phyloP scores from a whole-genome alignment of 2,797 vertebrate genomes.

The Poliocrania exsul region DNA sequence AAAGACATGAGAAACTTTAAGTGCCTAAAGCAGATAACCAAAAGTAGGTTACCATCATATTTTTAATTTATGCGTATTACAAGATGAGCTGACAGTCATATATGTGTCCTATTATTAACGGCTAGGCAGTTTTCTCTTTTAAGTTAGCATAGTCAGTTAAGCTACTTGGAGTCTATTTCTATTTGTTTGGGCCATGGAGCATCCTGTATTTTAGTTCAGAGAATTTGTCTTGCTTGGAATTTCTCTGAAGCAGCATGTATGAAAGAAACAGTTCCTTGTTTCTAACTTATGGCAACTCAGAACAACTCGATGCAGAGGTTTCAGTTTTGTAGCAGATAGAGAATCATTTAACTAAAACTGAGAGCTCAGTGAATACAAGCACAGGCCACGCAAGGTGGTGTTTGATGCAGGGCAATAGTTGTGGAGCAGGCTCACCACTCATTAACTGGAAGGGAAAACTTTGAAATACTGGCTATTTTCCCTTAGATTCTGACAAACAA shows the following conservation, averaged over 20 bases:
- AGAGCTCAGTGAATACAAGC: background rate
- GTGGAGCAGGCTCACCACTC: background rate
- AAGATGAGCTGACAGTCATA: background rate
- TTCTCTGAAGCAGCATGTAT: background rate
- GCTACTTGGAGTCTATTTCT: background rate
- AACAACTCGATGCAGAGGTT: background rate
- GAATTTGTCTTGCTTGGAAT: background rate
- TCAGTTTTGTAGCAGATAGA: background rate
- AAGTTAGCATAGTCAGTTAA: background rate
- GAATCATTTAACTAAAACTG: background rate
- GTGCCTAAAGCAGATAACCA: constrained; percentile 29
- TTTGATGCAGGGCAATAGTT: background rate
- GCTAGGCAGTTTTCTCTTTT: background rate
- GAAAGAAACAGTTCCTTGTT: background rate
- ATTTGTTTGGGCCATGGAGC: background rate
- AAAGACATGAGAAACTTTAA: constrained; percentile 26
- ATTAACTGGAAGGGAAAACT: background rate
- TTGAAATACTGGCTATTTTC: background rate
- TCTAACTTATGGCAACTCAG: background rate
- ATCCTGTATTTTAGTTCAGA: background rate
- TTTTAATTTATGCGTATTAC: constrained; percentile 39
- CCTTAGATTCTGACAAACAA: background rate
- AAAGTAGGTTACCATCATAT: constrained; percentile 47
- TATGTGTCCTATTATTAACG: background rate
- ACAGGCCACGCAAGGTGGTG: background rate